Base-by-base conservation (phyloP, 2,113 vertebrate genomes). In the Sminthopsis crassicaudata region DNA sequence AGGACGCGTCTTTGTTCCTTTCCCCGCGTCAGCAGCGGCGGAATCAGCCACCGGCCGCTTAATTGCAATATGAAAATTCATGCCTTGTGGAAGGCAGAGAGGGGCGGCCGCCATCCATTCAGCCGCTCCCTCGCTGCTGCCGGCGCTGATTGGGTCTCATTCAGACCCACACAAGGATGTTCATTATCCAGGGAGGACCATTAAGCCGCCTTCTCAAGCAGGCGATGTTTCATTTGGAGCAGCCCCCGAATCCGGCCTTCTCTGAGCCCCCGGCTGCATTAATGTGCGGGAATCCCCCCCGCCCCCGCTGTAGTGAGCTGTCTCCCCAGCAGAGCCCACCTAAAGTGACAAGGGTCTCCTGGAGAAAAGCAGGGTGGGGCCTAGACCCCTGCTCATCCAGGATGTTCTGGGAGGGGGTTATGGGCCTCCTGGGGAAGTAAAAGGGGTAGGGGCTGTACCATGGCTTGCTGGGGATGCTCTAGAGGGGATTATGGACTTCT, bases 141-240 rank as follows among this genome's bases (percentile, higher is more conserved):
- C 97, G 98, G 96, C 94, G 97, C 96, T 98, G 97, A 98, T 98
- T 98, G 93, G 1, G 95, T 96, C 98, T 97, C 97, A 97, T 97
- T 97, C 96, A 94, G 91, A 95, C 76, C 96, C 94, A 94, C 95
- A 97, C 92, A 95, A 97, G 93, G 90, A 92, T 91, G 96, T 96
- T 98, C 96, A 95, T 98, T 97, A 98, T 97, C 94, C 96, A 54
- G 92, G 98, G 97, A 97, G 96, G 96, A 92, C 97, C 96, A 96
- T 96, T 97, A 97, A 97, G 95, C 94, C 46, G 96, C 50, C 9
- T 95, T 97, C 94, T 97, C 93, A 92, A 60, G 42, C 3, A 93
- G 94, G 84, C 96, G 92, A 36, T 53, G 52, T 96, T 98, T 98
- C 92, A 94, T 96, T 97, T 97, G 94, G 91, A 96, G 95, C 25